Percentiles rank a stretch among this genome's conserved stretches.
phyloP scores from a whole-genome alignment of 1,140 invertebrate genomes.

The Sinella curviseta region DNA sequence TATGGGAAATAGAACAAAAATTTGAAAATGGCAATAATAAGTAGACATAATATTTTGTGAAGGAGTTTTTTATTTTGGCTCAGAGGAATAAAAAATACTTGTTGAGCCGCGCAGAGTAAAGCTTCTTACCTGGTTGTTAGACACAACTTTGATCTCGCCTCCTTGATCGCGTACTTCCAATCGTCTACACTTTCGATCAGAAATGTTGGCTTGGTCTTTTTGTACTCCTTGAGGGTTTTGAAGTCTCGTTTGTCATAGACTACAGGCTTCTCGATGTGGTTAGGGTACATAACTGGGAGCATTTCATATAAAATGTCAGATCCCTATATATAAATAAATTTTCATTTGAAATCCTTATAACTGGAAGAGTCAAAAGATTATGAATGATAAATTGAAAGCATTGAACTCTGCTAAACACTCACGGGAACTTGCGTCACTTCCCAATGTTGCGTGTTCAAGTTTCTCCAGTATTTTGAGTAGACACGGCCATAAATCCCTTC shows the following conservation, averaged over 20 bases:
- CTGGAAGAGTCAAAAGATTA: too few relatives aligned
- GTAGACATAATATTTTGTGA: neutral
- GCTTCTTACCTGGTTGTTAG: slow-evolving; percentile 31
- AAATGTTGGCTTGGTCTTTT: slow-evolving; percentile 31
- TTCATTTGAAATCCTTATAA: neutral
- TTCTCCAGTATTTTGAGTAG: slow-evolving; percentile 36
- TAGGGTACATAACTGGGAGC: neutral
- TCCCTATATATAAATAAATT: neutral
- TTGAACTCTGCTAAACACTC: neutral
- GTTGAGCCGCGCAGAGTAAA: too few relatives aligned
- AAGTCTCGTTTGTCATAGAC: slow-evolving; percentile 24
- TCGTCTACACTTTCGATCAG: slow-evolving; percentile 40
- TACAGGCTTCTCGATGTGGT: slow-evolving; percentile 30
- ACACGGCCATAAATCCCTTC: slow-evolving; percentile 24
- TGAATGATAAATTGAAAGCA: neutral
- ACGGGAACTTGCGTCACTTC: slow-evolving; percentile 31
- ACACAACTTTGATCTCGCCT: slow-evolving; percentile 30
- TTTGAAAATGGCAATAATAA: neutral
- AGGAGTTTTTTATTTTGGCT: too few relatives aligned
- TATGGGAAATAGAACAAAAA: too few relatives aligned
- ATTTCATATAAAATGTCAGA: slow-evolving; percentile 26
- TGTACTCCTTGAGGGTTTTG: neutral
- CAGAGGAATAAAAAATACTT: too few relatives aligned
- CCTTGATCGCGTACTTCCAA: slow-evolving; percentile 38
- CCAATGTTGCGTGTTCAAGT: slow-evolving; percentile 37